Base-by-base conservation (phyloP, 2,888 invertebrate species). In the Orchesella flavescens region DNA sequence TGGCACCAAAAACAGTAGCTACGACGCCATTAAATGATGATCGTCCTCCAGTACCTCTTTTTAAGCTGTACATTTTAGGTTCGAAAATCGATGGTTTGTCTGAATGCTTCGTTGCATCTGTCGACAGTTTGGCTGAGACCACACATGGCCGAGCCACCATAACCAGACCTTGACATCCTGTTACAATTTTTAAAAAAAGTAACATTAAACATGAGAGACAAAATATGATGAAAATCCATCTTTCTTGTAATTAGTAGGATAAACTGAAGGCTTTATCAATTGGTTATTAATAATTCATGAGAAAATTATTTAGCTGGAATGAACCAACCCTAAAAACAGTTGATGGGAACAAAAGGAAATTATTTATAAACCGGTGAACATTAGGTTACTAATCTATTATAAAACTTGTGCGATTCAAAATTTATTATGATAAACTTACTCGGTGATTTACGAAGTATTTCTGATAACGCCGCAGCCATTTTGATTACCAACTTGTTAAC, bases 11-110 rank as follows among this genome's bases (percentile, higher is more conserved):
- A 0, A 99, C 95, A n/a, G 99, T 99, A n/a, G 96, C 97, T 1
- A 99, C 97, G 77, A 96, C 92, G 0, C 99, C 99, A 91, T 95
- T 99, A 90, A 99, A 99, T 89, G 98, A 98, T 88, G 95, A 95
- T 49, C 99, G 93, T 19, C 98, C 99, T 15, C 96, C 97, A 21
- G 96, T 95, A 43, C 96, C 97, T 86, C 94, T 92, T 90, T 94
- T 95, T 89, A 95, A 69, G 23, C 55, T 69, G 55, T 81, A 81
- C 61, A 88, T 65, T 43, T 84, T 84, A 2, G 86, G 86, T 46
- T 87, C 86, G 72, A 80, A 87, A 55, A 85, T 21, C 1, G 21
- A 61, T 1, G 84, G 85, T 21, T 78, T 1, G 49, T 10, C 83
- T 10, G 71, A 71, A 15, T 74, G 68, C 21, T 79, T 80, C 12